phyloP scores from a whole-genome alignment of 2,888 invertebrate species.

The Zaprionus obscuricornis region DNA sequence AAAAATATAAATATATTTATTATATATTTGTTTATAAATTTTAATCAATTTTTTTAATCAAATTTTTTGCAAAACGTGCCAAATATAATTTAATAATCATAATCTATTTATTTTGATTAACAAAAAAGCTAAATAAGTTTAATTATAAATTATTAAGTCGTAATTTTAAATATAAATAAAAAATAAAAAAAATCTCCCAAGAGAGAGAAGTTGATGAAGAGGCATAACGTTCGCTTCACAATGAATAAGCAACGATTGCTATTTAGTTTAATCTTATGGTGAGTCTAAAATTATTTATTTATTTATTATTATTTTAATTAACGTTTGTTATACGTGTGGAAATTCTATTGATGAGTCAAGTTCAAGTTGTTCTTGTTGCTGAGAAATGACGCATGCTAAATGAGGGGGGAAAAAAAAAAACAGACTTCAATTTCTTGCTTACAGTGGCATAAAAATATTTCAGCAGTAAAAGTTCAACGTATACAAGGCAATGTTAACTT shows the following conservation, averaged over 20 bases:
- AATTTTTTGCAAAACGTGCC: conserved; percentile 70
- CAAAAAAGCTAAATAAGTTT: conserved; percentile 76
- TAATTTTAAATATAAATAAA: conserved; percentile 60
- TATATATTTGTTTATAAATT: conserved; percentile 49
- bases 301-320: background rate
- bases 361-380: no score
- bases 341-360: background rate
- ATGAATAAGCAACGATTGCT: conserved; percentile 73
- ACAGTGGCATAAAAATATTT: no score
- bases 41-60: conserved; percentile 58
- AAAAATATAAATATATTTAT: conserved; percentile 15
- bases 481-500: no score
- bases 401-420: no score
- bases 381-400: no score
- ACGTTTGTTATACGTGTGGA: background rate
- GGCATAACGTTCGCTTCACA: conserved; percentile 47
- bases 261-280: conserved; percentile 79
- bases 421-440: no score
- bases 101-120: conserved; percentile 71
- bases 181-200: conserved; percentile 9
- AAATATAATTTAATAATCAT: conserved; percentile 70
- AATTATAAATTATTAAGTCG: conserved; percentile 73
- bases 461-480: no score
- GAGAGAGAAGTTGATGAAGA: background rate
- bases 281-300: conserved; percentile 46